Percentiles rank a stretch among this genome's conserved stretches.
phyloP scores from a whole-genome alignment of 2,888 invertebrate genomes.

The Lycophotia porphyrea region DNA sequence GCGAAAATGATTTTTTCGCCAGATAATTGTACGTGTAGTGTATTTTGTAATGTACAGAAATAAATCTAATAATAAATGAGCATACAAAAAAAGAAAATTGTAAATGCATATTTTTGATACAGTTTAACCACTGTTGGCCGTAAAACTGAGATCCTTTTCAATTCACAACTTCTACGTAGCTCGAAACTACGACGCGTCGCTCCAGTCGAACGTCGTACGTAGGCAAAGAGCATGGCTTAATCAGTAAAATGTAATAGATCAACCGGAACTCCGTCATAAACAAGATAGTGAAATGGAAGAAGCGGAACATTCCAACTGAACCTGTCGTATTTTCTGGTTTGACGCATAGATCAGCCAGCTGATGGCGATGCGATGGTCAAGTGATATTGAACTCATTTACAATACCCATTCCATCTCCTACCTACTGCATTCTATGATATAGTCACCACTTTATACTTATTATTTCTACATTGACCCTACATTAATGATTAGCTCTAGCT shows the following conservation, averaged over 20 bases:
- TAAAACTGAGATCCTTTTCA: background rate
- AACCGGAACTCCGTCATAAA: background rate
- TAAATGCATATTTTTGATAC: background rate
- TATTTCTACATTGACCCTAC: conserved; percentile 16
- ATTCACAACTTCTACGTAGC: background rate
- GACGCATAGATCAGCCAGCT: background rate
- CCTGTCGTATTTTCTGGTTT: conserved; percentile 13
- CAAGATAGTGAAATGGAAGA: background rate
- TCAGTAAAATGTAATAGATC: background rate
- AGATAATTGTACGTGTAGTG: no score
- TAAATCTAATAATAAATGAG: background rate
- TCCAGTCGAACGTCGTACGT: no score
- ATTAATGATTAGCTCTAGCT: background rate
- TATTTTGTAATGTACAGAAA: background rate
- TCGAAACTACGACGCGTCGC: background rate
- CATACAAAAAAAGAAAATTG: background rate
- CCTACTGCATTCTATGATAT: background rate
- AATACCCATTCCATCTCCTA: background rate
- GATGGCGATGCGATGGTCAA: background rate
- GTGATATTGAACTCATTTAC: conserved; percentile 14
- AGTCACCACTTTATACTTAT: background rate
- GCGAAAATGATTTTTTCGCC: background rate
- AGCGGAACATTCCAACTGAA: background rate
- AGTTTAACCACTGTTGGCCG: background rate
- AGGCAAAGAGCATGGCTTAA: background rate